Conservation (phyloP, 2,797 vertebrate genomes). For the Sebastes trivittatus region DNA sequence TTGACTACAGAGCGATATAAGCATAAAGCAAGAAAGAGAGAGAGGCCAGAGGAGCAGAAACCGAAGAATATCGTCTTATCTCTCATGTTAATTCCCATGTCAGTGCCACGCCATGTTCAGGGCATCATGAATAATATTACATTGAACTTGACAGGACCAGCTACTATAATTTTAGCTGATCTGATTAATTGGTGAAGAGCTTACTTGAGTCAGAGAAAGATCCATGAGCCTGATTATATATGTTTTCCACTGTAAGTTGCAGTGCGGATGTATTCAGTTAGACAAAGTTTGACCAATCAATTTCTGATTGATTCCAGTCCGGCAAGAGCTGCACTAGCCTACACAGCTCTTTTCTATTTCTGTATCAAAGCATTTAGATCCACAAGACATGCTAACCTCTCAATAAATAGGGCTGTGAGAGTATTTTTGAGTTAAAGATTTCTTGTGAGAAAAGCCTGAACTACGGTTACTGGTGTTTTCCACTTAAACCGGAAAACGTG, state of each 20-base stretch:
- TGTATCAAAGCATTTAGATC: slow-evolving; percentile 1
- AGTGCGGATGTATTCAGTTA: background rate
- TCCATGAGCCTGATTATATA: background rate
- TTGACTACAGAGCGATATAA: background rate
- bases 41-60: background rate
- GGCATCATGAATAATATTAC: slow-evolving; percentile 27
- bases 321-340: background rate
- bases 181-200: slow-evolving; percentile 34
- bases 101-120: slow-evolving; percentile 17
- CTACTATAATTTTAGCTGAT: slow-evolving; percentile 30
- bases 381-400: background rate
- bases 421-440: background rate
- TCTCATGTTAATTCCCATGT: slow-evolving; percentile 12
- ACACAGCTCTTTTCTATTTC: background rate
- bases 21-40: background rate
- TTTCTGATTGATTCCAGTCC: background rate
- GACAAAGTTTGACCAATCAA: background rate
- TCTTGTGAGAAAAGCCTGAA: background rate
- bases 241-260: background rate
- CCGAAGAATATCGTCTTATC: slow-evolving; percentile 4
- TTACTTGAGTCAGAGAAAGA: slow-evolving; percentile 10
- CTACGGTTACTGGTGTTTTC: background rate
- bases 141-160: slow-evolving; percentile 11
- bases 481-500: background rate
- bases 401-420: background rate